Percentiles rank a stretch among this genome's conserved stretches.
Conservation (phyloP, 2,113 vertebrate genomes). For the Apaloderma vittatum region DNA sequence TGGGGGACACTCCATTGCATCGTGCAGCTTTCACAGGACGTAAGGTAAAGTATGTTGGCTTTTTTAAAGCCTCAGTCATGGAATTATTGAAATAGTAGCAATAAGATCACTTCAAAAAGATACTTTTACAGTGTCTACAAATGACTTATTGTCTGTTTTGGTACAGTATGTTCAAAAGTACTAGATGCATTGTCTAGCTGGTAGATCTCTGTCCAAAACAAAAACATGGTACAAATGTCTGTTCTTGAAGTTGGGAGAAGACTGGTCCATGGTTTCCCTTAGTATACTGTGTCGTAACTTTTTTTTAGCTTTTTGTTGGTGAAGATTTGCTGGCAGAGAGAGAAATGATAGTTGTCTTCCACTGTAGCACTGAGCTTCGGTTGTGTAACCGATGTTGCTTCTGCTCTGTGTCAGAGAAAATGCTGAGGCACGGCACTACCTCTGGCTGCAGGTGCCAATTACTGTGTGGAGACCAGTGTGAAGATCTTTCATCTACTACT, state of each 20-base stretch:
- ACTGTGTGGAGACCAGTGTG: neutral
- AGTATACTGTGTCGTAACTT: neutral
- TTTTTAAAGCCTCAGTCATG: neutral
- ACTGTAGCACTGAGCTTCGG: neutral
- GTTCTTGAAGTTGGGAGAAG: neutral
- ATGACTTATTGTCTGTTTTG: neutral
- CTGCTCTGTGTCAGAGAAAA: neutral
- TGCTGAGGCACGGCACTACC: neutral
- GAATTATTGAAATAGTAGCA: neutral
- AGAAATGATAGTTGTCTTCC: neutral
- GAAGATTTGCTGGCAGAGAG: neutral
- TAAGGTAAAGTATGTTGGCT: conserved; percentile 79
- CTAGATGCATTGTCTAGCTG: neutral
- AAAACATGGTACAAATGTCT: neutral
- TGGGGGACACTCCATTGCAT: conserved; percentile 93
- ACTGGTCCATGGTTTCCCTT: neutral
- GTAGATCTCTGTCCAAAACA: neutral
- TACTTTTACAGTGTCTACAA: neutral
- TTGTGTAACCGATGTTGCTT: neutral
- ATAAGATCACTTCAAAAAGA: neutral
- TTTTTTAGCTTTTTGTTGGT: neutral
- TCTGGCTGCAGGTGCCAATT: neutral
- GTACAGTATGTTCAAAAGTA: neutral
- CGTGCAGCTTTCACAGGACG: conserved; percentile 88
- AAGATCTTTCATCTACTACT: neutral